Conservation (phyloP, 2,113 vertebrate genomes). For the Mus pahari region DNA sequence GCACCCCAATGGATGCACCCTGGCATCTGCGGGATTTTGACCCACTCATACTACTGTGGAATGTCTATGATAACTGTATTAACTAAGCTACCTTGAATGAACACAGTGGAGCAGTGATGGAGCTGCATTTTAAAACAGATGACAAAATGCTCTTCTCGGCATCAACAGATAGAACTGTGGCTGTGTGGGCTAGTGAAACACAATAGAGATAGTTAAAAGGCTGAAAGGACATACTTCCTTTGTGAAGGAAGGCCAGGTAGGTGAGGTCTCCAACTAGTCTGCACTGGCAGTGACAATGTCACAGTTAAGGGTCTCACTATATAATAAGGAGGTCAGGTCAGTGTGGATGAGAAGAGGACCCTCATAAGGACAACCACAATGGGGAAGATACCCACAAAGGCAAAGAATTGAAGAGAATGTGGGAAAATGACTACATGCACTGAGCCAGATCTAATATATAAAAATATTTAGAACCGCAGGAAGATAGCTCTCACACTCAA, state of each 20-base stretch:
- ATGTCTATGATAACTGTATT: conserved; percentile 97
- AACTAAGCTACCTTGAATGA: conserved; percentile 98
- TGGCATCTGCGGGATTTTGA: too few species aligned
- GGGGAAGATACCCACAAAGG: background rate
- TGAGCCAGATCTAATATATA: background rate
- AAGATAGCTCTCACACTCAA: too few species aligned
- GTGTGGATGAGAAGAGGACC: background rate
- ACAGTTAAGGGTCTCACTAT: background rate
- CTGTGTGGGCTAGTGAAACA: conserved; percentile 98
- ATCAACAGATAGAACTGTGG: conserved; percentile 94
- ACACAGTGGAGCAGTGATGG: conserved; percentile 98
- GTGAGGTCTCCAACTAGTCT: conserved; percentile 94
- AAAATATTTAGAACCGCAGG: too few species aligned
- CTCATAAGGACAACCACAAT: background rate
- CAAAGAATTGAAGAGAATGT: background rate
- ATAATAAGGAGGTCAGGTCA: background rate
- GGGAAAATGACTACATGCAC: background rate
- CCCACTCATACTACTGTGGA: conserved; percentile 88
- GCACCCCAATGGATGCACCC: too few species aligned
- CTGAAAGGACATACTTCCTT: conserved; percentile 98
- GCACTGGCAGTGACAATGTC: conserved; percentile 93
- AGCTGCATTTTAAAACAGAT: conserved; percentile 98
- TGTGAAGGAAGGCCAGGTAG: conserved; percentile 90
- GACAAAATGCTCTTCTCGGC: conserved; percentile 98
- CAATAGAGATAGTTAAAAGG: conserved; percentile 96